These are phyloP conservation scores for Aphidius gifuensis DNA, from an alignment of 1,140 invertebrate genomes.

Conservation along the genomic window DNA sequence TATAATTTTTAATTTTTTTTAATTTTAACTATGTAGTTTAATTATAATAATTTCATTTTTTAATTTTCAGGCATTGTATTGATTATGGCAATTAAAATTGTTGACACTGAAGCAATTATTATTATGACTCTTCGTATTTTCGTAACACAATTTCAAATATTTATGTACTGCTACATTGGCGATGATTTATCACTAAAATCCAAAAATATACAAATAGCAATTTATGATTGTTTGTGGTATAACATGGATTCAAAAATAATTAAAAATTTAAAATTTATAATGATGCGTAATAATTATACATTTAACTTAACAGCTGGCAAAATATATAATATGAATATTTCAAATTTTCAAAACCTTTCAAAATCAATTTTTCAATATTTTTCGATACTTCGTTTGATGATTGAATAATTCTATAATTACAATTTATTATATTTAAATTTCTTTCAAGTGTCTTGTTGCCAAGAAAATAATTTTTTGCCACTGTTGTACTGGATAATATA, in stretches of 20 bases:
- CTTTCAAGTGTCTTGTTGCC: no score
- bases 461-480: no score
- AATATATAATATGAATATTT: constrained; percentile 12
- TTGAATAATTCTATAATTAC: not conserved
- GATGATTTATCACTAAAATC: constrained; percentile 1
- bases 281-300: constrained; percentile 8
- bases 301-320: constrained; percentile 15
- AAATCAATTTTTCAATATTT: constrained; percentile 14
- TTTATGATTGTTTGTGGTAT: constrained; percentile 18
- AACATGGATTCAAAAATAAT: constrained; percentile 3
- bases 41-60: not conserved
- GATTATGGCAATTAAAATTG: not conserved
- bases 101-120: not conserved
- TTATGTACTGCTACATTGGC: constrained; percentile 10
- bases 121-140: not conserved
- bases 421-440: no score
- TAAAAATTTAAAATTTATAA: constrained; percentile 7
- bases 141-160: not conserved
- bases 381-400: constrained; percentile 6
- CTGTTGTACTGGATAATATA: no score
- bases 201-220: constrained; percentile 12
- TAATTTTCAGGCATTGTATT: constrained; percentile 2
- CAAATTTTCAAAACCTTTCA: constrained; percentile 3
- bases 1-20: not conserved
- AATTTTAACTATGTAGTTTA: not conserved